Conservation (phyloP, 2,797 vertebrate genomes). For the Squalus acanthias region DNA sequence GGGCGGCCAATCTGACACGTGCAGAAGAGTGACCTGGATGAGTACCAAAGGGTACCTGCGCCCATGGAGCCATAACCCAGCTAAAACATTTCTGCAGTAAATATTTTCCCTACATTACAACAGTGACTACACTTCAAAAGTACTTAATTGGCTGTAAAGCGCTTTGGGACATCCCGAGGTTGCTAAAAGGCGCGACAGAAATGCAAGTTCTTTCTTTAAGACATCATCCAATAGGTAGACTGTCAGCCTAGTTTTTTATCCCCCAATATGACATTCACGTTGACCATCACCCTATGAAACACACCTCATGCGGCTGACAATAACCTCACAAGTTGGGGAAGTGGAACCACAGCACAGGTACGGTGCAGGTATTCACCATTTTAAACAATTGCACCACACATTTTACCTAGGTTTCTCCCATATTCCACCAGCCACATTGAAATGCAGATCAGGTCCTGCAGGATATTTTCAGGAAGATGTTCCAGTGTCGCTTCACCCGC, state of each 20-base stretch:
- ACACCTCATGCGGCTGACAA: neutral
- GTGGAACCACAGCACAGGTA: neutral
- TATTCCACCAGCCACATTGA: conserved; percentile 92
- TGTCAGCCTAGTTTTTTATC: neutral
- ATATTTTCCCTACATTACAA: neutral
- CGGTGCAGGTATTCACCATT: neutral
- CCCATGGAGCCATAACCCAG: neutral
- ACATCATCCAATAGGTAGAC: neutral
- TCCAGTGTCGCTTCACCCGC: conserved; percentile 83
- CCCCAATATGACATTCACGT: no score
- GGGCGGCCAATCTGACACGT: neutral
- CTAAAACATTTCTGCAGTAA: neutral
- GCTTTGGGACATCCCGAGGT: neutral
- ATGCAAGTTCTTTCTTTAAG: neutral
- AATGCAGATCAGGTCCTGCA: conserved; percentile 85
- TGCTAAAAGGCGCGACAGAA: neutral
- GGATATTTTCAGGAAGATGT: conserved; percentile 80
- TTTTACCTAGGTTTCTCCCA: conserved; percentile 84
- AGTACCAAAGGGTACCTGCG: neutral
- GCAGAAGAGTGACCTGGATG: no score
- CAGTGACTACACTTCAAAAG: neutral
- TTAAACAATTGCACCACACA: neutral
- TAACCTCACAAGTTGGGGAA: neutral
- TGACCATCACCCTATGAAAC: neutral
- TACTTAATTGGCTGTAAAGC: neutral